These are phyloP conservation scores for Masticophis lateralis DNA, from an alignment of 2,797 vertebrate genomes.

Conservation along the genomic window DNA sequence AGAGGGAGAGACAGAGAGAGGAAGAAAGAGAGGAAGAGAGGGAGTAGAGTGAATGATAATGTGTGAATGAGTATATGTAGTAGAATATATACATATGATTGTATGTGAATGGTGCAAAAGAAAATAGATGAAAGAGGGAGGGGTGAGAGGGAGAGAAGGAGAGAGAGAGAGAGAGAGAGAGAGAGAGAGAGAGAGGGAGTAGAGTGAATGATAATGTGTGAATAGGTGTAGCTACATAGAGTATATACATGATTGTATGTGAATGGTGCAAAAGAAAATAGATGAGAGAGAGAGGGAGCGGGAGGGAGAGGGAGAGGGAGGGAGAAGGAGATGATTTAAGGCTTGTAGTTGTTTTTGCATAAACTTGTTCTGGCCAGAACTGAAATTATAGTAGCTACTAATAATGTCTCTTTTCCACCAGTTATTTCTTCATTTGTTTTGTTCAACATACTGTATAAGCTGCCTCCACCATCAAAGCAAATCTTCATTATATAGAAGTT, in stretches of 20 bases:
- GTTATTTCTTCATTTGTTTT: neutral
- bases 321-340: neutral
- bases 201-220: no score
- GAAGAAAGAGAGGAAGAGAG: neutral
- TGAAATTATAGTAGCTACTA: conserved; percentile 9
- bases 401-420: conserved; percentile 22
- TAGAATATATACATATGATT: neutral
- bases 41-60: no score
- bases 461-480: neutral
- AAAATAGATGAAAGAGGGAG: neutral
- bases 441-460: neutral
- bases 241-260: neutral
- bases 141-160: rapidly evolving
- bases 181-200: no score
- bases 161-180: no score
- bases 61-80: no score
- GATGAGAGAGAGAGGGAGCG: no score
- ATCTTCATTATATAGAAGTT: neutral
- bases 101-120: neutral
- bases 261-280: neutral
- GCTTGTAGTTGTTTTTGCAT: conserved; percentile 6
- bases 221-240: no score
- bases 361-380: neutral
- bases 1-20: no score
- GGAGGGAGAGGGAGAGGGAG: no score